Conservation (phyloP, 1,140 invertebrate genomes). For the Dryas iulia region DNA sequence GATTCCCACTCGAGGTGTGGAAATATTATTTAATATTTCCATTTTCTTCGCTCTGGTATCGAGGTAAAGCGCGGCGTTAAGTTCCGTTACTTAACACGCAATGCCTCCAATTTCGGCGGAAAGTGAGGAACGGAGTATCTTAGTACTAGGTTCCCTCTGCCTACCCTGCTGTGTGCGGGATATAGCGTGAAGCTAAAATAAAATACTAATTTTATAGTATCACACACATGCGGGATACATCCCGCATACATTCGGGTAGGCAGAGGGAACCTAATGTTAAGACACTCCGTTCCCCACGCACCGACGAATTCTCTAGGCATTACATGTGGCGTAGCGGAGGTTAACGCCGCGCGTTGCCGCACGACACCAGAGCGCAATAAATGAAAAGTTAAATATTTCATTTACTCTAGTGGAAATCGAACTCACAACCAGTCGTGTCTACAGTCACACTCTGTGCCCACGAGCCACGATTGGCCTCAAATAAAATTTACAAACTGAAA, state of each 20-base stretch:
- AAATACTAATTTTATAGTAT: neutral
- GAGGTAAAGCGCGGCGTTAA: no score
- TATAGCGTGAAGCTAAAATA: no score
- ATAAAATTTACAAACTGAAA: neutral
- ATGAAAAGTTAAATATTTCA: neutral
- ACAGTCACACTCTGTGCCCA: neutral
- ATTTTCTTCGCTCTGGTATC: no score
- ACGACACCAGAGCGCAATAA: neutral
- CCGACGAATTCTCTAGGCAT: neutral
- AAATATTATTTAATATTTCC: neutral
- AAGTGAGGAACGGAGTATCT: no score
- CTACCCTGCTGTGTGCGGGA: no score
- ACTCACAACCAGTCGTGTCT: no score
- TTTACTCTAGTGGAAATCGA: neutral
- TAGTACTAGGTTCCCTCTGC: no score
- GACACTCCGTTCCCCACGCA: neutral
- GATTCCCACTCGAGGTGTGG: neutral
- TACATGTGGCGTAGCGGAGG: neutral
- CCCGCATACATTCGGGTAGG: neutral
- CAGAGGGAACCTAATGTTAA: neutral
- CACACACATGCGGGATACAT: neutral
- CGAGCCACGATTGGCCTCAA: neutral
- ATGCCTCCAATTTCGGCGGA: no score
- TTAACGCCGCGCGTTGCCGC: neutral
- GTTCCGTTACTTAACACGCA: no score